Evolutionary conservation across 2,113 vertebrate species (phyloP), one percentile per base, ranked within the genome.

Genomic region (Coracopsis vasa): DNA sequence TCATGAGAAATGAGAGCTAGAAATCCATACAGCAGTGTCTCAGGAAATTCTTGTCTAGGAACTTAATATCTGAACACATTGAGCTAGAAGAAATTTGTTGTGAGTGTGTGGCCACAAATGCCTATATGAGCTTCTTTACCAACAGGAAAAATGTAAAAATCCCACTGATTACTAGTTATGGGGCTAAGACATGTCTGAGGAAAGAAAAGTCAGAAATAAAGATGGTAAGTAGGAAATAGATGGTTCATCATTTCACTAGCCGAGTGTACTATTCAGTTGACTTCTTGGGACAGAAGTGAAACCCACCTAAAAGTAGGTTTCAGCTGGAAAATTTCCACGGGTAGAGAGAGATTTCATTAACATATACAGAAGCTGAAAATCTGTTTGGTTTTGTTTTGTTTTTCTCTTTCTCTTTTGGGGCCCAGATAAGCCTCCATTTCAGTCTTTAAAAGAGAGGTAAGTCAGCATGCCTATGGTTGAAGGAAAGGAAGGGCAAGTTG

Each of bases 31-130:
- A 86, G 71, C 33, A 69, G 67, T 2, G 0, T 88, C 80, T 70
- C 48, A 64, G 75, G 51, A 88, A 86, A 88, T 91, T 93, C 58
- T 94, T 86, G 48, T 62, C 62, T 80, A 70, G 42, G 69, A 95
- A 60, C 81, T 74, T 56, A 86, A 83, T 80, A 54, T 87, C 69
- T 94, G 89, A 86, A 51, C 62, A 88, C 80, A 80, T 64, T 94
- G 80, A 96, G 33, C 45, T 81, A 73, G 65, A 94, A 94, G 69
- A 45, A 89, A 78, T 78, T 58, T 2, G 1, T 81, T 94, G 29
- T 66, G 73, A 94, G 54, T 35, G 33, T 56, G 54, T 56, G 25
- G 56, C 54, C 65, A 85, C 5, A 3, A 85, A 89, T 91, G 44
- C 80, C 53, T 69, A 20, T 19, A 51, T 61, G 45, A 95, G 16